Evolutionary conservation across 2,888 invertebrate genomes (phyloP).

Genomic region (Drosophila diplacantha): DNA sequence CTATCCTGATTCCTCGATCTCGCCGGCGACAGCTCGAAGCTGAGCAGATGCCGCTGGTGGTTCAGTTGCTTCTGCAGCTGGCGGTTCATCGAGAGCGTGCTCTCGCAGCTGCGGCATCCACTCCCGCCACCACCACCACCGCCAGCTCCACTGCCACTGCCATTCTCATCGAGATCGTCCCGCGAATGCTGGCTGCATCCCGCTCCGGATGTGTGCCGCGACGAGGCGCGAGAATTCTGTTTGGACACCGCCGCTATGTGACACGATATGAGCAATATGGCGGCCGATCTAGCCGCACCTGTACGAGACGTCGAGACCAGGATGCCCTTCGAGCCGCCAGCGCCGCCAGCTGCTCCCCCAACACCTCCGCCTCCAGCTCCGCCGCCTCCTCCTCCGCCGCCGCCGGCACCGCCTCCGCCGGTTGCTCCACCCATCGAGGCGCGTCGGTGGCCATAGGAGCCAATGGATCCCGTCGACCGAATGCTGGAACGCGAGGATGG

Average conservation of each 20-base stretch:
- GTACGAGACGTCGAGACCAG: conserved; percentile 89
- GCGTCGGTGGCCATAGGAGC: conserved; percentile 79
- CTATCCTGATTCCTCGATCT: conserved; percentile 77
- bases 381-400: conserved; percentile 79
- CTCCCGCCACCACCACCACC: conserved; percentile 53
- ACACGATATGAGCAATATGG: conserved; percentile 96
- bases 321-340: conserved; percentile 81
- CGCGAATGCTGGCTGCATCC: conserved; percentile 76
- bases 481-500: conserved; percentile 81
- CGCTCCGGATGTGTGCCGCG: conserved; percentile 75
- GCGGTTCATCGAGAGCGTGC: conserved; percentile 77
- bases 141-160: conserved; percentile 17
- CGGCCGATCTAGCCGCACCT: conserved; percentile 95
- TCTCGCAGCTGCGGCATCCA: conserved; percentile 76
- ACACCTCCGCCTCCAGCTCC: conserved; percentile 72
- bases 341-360: conserved; percentile 78
- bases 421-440: conserved; percentile 79
- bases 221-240: conserved; percentile 77
- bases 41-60: conserved; percentile 78
- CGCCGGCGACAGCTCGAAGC: conserved; percentile 77
- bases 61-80: conserved; percentile 78
- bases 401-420: conserved; percentile 66
- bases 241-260: conserved; percentile 82
- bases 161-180: conserved; percentile 77
- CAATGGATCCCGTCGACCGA: conserved; percentile 80